Base-by-base conservation (phyloP, 53 echinoderm and acorn worm genomes). In the Antedon mediterranea region DNA sequence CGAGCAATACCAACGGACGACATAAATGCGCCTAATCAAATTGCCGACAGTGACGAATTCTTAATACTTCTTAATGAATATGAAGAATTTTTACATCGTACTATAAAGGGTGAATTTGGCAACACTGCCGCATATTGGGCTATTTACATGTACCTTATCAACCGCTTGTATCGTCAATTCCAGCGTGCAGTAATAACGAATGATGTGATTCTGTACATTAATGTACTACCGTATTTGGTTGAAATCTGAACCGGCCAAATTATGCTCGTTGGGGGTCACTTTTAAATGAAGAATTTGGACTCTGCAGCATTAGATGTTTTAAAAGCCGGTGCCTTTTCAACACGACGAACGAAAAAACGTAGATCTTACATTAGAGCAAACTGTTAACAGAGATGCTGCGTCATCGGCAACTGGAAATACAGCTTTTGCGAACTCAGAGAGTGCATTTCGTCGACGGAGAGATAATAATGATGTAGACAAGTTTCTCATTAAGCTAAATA, bases 251-350 rank as follows among this genome's bases (percentile, higher is more conserved):
- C 71, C 74, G 82, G 0, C 86, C 85, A 15, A 89, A 89, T 76
- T 89, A 89, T 43, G 80, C 89, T 9, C 77, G 86, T 23, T 89
- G 82, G 82, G 78, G 75, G 3, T 77, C 79, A 20, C 75, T 79
- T 3, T 86, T 82, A n/a, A n/a, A n/a, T n/a, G n/a, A n/a, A n/a
- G n/a, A n/a, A n/a, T n/a, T n/a, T n/a, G n/a, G n/a, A n/a, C n/a
- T n/a, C n/a, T n/a, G n/a, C n/a, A n/a, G n/a, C n/a, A n/a, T n/a
- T n/a, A n/a, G n/a, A n/a, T n/a, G n/a, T n/a, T n/a, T n/a, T n/a
- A n/a, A n/a, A n/a, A n/a, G n/a, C n/a, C n/a, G n/a, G n/a, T n/a
- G n/a, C n/a, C n/a, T n/a, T n/a, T n/a, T n/a, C n/a, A n/a, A n/a
- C n/a, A n/a, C n/a, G n/a, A n/a, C n/a, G n/a, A n/a, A n/a, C n/a